phyloP scores from a whole-genome alignment of 2,113 vertebrate genomes.

The Spea bombifrons region DNA sequence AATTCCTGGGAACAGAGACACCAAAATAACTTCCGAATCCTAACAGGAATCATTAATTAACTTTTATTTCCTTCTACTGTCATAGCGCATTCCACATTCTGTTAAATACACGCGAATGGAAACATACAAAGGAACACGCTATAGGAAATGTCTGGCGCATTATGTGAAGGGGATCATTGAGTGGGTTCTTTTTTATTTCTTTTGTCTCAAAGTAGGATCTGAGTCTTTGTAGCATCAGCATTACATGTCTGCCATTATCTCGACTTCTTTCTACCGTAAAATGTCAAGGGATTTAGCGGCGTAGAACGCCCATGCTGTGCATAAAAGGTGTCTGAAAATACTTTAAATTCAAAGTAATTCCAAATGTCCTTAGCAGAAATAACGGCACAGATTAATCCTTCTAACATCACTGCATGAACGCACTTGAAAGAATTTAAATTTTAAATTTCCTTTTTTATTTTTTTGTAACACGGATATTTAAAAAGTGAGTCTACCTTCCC shows the following conservation, averaged over 20 bases:
- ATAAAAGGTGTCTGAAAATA: slow-evolving; percentile 47
- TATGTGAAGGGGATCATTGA: background rate
- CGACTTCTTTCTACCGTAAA: slow-evolving; percentile 44
- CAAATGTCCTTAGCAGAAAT: slow-evolving; percentile 55
- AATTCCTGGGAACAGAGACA: too few species aligned
- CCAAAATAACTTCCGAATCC: background rate
- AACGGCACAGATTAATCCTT: slow-evolving; percentile 51
- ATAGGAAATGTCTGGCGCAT: background rate
- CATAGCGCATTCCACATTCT: background rate
- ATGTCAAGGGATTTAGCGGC: slow-evolving; percentile 48
- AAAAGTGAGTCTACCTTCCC: background rate
- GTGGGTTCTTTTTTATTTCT: background rate
- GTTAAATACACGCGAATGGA: too few species aligned
- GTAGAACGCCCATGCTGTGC: slow-evolving; percentile 42
- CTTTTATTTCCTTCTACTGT: background rate
- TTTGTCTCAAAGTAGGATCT: slow-evolving; percentile 4
- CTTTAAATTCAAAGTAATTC: slow-evolving; percentile 46
- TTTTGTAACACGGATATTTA: slow-evolving; percentile 18
- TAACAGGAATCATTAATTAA: background rate
- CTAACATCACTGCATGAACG: slow-evolving; percentile 49
- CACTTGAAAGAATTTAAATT: slow-evolving; percentile 50
- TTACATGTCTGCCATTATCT: slow-evolving; percentile 17
- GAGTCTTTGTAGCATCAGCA: background rate
- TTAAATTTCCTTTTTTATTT: slow-evolving; percentile 5
- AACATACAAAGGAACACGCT: background rate